These are phyloP conservation scores for Oopsacas minuta DNA, from an alignment of 37 sponge, comb jelly and placozoan genomes.

Conservation along the genomic window DNA sequence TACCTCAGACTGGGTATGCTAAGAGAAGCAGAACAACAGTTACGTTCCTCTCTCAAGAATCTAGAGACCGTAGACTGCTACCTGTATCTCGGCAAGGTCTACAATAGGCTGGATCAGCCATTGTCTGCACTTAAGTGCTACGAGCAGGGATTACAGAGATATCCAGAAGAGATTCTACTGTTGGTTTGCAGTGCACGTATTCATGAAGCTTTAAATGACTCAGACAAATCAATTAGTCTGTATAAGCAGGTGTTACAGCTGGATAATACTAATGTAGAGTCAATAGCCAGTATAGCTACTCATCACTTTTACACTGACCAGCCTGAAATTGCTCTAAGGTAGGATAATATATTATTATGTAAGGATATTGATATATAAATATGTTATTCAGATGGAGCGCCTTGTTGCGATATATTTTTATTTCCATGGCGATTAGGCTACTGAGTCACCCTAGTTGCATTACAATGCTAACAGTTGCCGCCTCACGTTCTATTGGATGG, in stretches of 20 bases:
- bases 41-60: slow-evolving; percentile 64
- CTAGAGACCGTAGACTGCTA: slow-evolving; percentile 71
- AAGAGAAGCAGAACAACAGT: slow-evolving; percentile 93
- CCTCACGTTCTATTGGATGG: too few relatives aligned
- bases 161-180: slow-evolving; percentile 59
- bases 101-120: slow-evolving; percentile 83
- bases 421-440: too few relatives aligned
- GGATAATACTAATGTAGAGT: slow-evolving; percentile 80
- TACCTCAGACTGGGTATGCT: slow-evolving; percentile 80
- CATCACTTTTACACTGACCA: slow-evolving; percentile 93
- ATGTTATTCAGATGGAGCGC: too few relatives aligned
- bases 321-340: slow-evolving; percentile 90
- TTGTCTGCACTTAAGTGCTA: slow-evolving; percentile 69
- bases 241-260: slow-evolving; percentile 75
- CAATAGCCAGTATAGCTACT: slow-evolving; percentile 87
- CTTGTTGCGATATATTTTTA: too few relatives aligned
- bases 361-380: too few relatives aligned
- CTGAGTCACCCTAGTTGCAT: too few relatives aligned
- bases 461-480: too few relatives aligned
- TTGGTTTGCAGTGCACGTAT: slow-evolving; percentile 69
- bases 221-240: slow-evolving; percentile 53
- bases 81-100: slow-evolving; percentile 83
- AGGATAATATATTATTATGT: too few relatives aligned
- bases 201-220: slow-evolving; percentile 78
- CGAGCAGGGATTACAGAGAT: slow-evolving; percentile 73